These are phyloP conservation scores for Nomada lathburiana DNA, from an alignment of 2,888 invertebrate species.

Conservation along the genomic window DNA sequence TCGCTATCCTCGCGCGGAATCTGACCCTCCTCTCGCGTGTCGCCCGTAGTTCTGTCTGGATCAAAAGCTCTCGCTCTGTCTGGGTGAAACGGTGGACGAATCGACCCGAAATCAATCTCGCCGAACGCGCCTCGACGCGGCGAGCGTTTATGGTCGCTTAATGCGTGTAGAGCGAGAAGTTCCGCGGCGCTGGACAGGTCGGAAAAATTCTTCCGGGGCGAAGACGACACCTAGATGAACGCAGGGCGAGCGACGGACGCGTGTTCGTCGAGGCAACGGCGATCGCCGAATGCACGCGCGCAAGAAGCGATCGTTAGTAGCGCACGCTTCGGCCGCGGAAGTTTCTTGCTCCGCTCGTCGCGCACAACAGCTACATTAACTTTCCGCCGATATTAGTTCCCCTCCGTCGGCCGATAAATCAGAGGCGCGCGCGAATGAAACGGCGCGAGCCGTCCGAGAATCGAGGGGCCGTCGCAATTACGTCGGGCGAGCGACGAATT, in stretches of 20 bases:
- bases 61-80: neutral
- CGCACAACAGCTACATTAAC: conserved; percentile 44
- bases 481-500: neutral
- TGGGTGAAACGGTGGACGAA: neutral
- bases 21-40: conserved; percentile 22
- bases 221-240: no score
- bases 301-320: conserved; percentile 44
- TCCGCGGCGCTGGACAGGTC: no score
- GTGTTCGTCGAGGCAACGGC: neutral
- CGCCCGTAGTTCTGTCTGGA: conserved; percentile 21
- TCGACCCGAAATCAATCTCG: conserved; percentile 5
- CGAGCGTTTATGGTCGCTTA: no score
- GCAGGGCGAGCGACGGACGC: neutral
- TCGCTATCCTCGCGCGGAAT: neutral
- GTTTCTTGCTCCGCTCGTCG: conserved; percentile 12
- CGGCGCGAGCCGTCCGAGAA: neutral
- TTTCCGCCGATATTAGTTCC: conserved; percentile 55
- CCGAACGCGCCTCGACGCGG: neutral
- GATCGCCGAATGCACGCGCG: conserved; percentile 35
- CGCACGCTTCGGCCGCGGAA: neutral
- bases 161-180: no score
- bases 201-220: no score
- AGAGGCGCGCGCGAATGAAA: conserved; percentile 5
- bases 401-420: conserved; percentile 12
- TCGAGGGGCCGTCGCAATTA: neutral